phyloP scores from a whole-genome alignment of 2,113 vertebrate genomes.

The Okapia johnstoni region DNA sequence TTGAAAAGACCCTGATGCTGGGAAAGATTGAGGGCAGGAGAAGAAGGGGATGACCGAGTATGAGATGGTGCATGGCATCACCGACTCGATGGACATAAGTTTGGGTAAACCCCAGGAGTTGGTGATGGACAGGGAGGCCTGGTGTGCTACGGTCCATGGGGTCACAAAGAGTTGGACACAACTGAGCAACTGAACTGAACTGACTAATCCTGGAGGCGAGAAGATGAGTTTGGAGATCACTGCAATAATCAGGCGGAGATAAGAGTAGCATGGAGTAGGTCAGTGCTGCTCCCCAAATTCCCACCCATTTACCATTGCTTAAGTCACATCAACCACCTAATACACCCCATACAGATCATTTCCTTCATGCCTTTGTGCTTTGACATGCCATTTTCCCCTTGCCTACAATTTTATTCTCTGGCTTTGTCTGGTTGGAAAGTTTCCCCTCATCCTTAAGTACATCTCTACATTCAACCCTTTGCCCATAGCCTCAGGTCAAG shows the following conservation, averaged over 20 bases:
- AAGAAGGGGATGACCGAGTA: accelerated
- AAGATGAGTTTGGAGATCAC: background rate
- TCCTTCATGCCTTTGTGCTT: background rate
- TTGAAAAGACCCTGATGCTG: background rate
- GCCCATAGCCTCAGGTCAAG: background rate
- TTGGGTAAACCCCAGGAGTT: background rate
- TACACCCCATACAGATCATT: accelerated
- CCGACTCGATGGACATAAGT: background rate
- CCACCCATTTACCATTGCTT: background rate
- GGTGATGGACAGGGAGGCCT: background rate
- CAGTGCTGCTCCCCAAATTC: background rate
- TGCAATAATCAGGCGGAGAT: background rate
- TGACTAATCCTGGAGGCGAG: background rate
- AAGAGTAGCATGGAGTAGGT: background rate
- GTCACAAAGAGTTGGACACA: accelerated
- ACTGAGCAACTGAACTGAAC: background rate
- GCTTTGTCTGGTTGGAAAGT: background rate
- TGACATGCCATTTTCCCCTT: background rate
- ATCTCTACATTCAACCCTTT: background rate
- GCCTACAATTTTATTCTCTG: background rate
- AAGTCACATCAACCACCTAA: background rate
- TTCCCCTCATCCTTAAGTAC: background rate
- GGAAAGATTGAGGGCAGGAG: background rate
- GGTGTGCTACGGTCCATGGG: accelerated
- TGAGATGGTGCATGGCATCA: background rate